Evolutionary conservation across 2,888 invertebrate genomes (phyloP).

Genomic region (Resseliella maxima): DNA sequence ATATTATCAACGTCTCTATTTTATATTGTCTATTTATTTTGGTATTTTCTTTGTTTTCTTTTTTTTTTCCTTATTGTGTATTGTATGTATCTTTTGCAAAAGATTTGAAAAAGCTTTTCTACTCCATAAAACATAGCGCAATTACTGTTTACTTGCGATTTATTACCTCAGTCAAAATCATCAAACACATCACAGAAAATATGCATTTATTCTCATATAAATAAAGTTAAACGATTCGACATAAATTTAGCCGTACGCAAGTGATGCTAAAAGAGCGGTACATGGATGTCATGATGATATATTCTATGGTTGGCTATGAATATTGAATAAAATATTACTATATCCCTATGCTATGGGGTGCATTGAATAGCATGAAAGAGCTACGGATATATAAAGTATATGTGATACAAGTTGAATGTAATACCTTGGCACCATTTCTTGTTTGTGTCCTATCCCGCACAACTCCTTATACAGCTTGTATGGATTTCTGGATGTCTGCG

Average conservation of each 20-base stretch:
- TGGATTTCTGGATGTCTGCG: constrained; percentile 36
- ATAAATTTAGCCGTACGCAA: background rate
- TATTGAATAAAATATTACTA: constrained; percentile 28
- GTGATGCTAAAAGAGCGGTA: background rate
- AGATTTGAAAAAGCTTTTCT: background rate
- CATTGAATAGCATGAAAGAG: too few species aligned
- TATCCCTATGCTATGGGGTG: constrained; percentile 3
- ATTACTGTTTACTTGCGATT: background rate
- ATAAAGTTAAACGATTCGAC: background rate
- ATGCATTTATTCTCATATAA: background rate
- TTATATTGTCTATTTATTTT: too few species aligned
- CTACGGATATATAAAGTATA: too few species aligned
- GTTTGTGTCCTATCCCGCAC: constrained; percentile 30
- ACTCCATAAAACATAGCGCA: background rate
- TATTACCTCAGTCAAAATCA: background rate
- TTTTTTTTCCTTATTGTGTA: background rate
- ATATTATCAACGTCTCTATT: too few species aligned
- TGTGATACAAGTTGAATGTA: constrained; percentile 40
- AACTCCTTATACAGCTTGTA: constrained; percentile 21
- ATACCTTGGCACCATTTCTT: constrained; percentile 54
- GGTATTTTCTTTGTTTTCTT: background rate
- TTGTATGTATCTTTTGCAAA: background rate
- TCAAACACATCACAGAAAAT: background rate
- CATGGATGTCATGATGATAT: background rate
- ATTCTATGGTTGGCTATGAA: background rate